These are phyloP conservation scores for Flabesymbios commensalis DNA, from an alignment of 2,888 invertebrate genomes.

Conservation along the genomic window DNA sequence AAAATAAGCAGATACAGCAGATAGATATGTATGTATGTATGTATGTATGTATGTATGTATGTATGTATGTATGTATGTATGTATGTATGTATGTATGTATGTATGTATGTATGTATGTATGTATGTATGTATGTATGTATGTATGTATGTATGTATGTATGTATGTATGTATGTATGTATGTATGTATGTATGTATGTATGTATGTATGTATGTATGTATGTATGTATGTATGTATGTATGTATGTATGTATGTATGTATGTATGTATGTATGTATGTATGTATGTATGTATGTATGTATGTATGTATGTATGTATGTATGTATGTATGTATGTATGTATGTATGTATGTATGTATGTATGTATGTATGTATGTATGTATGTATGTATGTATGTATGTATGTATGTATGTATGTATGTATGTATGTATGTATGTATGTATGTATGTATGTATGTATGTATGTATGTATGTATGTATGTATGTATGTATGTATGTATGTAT, in stretches of 20 bases:
- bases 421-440: no score
- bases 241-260: conserved; percentile 5
- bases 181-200: conserved; percentile 7
- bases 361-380: neutral
- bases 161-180: conserved; percentile 2
- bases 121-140: conserved; percentile 8
- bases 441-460: no score
- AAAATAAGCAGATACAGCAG: no score
- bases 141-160: conserved; percentile 10
- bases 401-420: no score
- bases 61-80: conserved; percentile 9
- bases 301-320: conserved; percentile 2
- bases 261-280: conserved; percentile 4
- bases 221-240: conserved; percentile 1
- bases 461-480: no score
- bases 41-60: conserved; percentile 5
- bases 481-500: no score
- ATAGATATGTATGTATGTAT: no score
- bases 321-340: conserved; percentile 7
- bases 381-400: no score
- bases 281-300: conserved; percentile 9
- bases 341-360: neutral
- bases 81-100: conserved; percentile 6
- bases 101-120: neutral
- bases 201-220: conserved; percentile 4